phyloP scores from a whole-genome alignment of 2,888 invertebrate genomes.

The Cerastis rubricosa region DNA sequence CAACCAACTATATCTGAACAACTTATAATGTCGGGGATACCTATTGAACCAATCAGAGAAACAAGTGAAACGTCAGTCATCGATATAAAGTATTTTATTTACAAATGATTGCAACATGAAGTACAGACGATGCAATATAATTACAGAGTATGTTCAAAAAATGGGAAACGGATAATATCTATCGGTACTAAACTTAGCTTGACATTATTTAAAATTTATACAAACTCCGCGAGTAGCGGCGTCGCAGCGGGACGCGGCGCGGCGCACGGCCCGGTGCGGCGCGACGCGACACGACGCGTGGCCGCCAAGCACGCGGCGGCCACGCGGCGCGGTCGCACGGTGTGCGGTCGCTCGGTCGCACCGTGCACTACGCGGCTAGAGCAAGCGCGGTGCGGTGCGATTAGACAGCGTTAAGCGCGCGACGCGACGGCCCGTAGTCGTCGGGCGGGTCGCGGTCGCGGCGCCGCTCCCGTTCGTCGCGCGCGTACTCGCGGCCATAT shows the following conservation, averaged over 20 bases:
- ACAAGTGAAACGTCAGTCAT: constrained; percentile 57
- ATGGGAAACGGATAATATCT: constrained; percentile 90
- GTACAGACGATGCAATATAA: constrained; percentile 90
- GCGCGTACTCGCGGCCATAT: constrained; percentile 88
- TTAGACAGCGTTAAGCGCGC: constrained; percentile 94
- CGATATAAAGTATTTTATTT: constrained; percentile 91
- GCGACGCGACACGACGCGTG: constrained; percentile 63
- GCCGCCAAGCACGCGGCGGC: constrained; percentile 92
- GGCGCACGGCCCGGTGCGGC: constrained; percentile 91
- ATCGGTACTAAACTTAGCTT: constrained; percentile 89
- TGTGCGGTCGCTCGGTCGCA: constrained; percentile 17
- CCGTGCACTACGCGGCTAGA: background rate
- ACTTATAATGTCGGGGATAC: background rate
- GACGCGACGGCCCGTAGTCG: constrained; percentile 92
- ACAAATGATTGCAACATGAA: constrained; percentile 92
- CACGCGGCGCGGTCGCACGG: constrained; percentile 10
- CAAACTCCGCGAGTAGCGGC: constrained; percentile 72
- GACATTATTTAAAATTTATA: constrained; percentile 85
- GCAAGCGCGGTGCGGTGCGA: constrained; percentile 67
- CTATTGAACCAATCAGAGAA: background rate
- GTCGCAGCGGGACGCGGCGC: constrained; percentile 86
- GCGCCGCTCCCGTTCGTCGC: constrained; percentile 85
- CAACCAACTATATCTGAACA: background rate
- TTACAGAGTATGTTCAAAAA: constrained; percentile 90
- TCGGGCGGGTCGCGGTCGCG: constrained; percentile 87